Percentiles rank a stretch among this genome's conserved stretches.
phyloP scores from a whole-genome alignment of 1,140 invertebrate genomes.

The Choristoneura fumiferana region DNA sequence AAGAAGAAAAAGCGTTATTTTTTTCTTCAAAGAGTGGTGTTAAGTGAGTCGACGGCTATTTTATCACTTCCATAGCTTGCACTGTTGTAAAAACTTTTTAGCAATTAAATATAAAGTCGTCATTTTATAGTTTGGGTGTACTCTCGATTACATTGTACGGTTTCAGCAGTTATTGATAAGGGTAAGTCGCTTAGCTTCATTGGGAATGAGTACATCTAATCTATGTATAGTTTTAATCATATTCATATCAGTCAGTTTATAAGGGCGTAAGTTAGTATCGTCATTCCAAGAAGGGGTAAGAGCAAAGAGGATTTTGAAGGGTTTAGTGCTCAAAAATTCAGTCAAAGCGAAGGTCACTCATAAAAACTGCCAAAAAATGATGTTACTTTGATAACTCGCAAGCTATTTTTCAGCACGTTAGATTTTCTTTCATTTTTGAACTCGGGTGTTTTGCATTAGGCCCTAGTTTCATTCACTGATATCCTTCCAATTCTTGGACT shows the following conservation, averaged over 20 bases:
- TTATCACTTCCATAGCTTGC: conserved; percentile 70
- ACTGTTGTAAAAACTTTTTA: conserved; percentile 57
- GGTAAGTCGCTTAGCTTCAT: neutral
- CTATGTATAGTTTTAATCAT: conserved; percentile 27
- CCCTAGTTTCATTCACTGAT: no score
- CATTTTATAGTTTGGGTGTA: conserved; percentile 36
- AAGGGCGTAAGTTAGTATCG: conserved; percentile 33
- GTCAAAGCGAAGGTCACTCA: no score
- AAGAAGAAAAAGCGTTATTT: no score
- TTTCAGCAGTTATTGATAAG: neutral
- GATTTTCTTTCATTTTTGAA: no score
- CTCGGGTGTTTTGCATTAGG: no score
- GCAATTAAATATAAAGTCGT: conserved; percentile 41
- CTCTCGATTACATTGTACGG: conserved; percentile 23
- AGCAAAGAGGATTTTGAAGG: no score
- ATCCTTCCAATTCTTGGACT: no score
- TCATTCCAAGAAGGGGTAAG: no score
- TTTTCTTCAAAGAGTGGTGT: neutral
- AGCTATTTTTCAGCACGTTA: no score
- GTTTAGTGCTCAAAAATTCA: no score
- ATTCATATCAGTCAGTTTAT: conserved; percentile 52
- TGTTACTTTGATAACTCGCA: no score
- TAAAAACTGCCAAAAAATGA: no score
- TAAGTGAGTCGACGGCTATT: neutral
- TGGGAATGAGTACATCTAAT: conserved; percentile 15